Base-by-base conservation (phyloP, 2,888 invertebrate species). In the Thymelicus lineola region DNA sequence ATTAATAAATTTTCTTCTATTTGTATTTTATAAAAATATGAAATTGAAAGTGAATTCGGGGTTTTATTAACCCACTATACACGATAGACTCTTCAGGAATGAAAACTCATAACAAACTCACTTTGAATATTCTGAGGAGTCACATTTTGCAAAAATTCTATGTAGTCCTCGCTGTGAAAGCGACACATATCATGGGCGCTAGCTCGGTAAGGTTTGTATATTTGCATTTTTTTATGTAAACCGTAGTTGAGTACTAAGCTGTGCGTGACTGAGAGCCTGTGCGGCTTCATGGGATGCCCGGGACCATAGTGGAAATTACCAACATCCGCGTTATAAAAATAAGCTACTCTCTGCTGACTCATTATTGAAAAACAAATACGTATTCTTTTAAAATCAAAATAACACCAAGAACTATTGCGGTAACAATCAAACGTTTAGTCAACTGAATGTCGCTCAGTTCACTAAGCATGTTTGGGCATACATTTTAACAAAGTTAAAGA, bases 261-360 rank as follows among this genome's bases (percentile, higher is more conserved):
- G 86, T 99, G 99, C 5, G 99, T 99, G 0, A 99, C 98, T 0
- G 98, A 96, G 57, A 99, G 90, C 73, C 99, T 94, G 83, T 99
- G 99, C 0, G 99, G 99, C 86, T 99, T 99, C 99, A 99, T 99
- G 0, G 99, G 99, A 94, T 99, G 99, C 0, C 98, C 98, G 0
- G 98, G 98, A 0, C 99, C 99, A 93, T 99, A 99, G 89, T 99
- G 99, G 86, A 98, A 99, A 88, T 99, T 99, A 3, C 99, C 99
- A 36, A 99, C 99, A 82, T 99, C 98, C 2, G 98, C 97, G 86
- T 99, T 99, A 86, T 99, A 99, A 87, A 99, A 99, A 91, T 99
- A 99, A 0, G 98, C 97, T 3, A 98, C 98, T 77, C 96, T 96
- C 75, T 97, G 88, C 76, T 87, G 87, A 79, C 80, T 91, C 93